Evolutionary conservation across 1,140 invertebrate genomes (phyloP), one percentile per base, ranked within the genome.

Genomic region (Monomorium pharaonis): DNA sequence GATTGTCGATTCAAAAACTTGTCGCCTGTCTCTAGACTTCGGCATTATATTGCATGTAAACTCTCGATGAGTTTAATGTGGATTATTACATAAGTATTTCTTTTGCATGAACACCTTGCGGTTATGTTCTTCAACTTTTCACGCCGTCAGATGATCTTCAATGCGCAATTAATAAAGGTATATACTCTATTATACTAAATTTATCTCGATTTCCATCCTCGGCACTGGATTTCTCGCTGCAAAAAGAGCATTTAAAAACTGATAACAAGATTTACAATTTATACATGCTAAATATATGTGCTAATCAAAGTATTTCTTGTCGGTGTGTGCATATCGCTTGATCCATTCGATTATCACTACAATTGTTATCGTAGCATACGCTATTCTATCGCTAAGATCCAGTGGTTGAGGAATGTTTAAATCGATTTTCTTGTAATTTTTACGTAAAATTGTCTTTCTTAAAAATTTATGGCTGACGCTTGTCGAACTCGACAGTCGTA

Each of bases 21-120:
- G n/a, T 80, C 37, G 70, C 44, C 33, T 88, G 30, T 89, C 12
- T 30, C 24, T 62, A 44, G 30, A 88, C 18, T 63, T 58, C 18
- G 1, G 58, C 42, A 84, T 58, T 54, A 5, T 30, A 78, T 12
- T 37, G 80, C 30, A 86, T 69, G 75, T 47, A 63, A 33, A 58
- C 37, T 84, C 54, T 58, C 47, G 83, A 51, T 10, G 54, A 78
- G 62, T 89, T 81, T 89, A 62, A 63, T 56, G 58, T 90, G 67
- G 54, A 86, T 69, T 92, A 93, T 83, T 93, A 93, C 76, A 93
- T 69, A 87, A 92, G 88, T 92, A 88, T 94, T 94, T 94, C 90
- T 94, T 94, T 94, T 94, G 94, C 94, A 95, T 95, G 94, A 95
- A 92, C 91, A 84, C 89, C 92, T 92, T 89, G 89, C 90, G 94